Evolutionary conservation across 1,140 invertebrate genomes (phyloP).

Genomic region (Drosophila athabasca): DNA sequence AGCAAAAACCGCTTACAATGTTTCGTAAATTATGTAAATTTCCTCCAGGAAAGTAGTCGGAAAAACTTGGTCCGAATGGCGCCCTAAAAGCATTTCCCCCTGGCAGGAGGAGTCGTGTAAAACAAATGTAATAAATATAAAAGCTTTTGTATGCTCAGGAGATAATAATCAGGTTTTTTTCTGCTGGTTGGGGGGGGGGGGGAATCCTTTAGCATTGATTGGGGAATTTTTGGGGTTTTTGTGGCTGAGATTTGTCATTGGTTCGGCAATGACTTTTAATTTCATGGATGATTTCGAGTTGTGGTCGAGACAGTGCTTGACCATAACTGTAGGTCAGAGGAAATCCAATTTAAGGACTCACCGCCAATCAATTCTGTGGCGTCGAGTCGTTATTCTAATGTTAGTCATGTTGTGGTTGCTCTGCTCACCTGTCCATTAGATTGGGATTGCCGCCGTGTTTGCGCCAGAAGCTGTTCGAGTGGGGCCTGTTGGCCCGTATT

Average conservation of each 20-base stretch:
- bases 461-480: slow-evolving; percentile 68
- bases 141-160: slow-evolving; percentile 63
- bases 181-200: slow-evolving; percentile 25
- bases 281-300: too few relatives aligned
- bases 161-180: slow-evolving; percentile 57
- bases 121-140: slow-evolving; percentile 77
- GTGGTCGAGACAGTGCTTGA: too few relatives aligned
- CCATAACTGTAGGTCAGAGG: too few relatives aligned
- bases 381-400: slow-evolving; percentile 32
- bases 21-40: slow-evolving; percentile 63
- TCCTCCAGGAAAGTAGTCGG: slow-evolving; percentile 49
- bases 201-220: slow-evolving; percentile 20
- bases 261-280: slow-evolving; percentile 5
- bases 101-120: slow-evolving; percentile 36
- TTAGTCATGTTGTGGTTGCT: slow-evolving; percentile 23
- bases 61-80: slow-evolving; percentile 54
- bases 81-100: slow-evolving; percentile 17
- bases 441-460: slow-evolving; percentile 76
- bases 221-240: slow-evolving; percentile 9
- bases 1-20: slow-evolving; percentile 48
- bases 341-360: too few relatives aligned
- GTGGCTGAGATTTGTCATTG: slow-evolving; percentile 2
- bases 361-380: not conserved
- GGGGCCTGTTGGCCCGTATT: slow-evolving; percentile 27
- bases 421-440: slow-evolving; percentile 75